Percentiles rank a stretch among this genome's conserved stretches.
phyloP scores from a whole-genome alignment of 2,113 vertebrate genomes.

The Tiliqua scincoides region DNA sequence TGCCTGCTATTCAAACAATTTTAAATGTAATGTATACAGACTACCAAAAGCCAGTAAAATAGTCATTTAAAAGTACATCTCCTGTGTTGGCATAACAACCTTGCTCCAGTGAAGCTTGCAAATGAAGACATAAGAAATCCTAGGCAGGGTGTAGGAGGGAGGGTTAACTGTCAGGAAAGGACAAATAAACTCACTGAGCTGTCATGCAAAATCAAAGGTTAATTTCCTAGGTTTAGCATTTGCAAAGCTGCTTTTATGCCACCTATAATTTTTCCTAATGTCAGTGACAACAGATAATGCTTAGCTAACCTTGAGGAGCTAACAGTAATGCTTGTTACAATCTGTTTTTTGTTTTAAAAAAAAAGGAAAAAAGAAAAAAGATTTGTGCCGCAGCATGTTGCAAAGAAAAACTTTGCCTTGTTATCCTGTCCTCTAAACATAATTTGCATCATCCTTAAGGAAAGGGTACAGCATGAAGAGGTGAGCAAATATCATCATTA shows the following conservation, averaged over 20 bases:
- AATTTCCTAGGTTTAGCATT: conserved; percentile 39
- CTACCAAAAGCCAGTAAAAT: background rate
- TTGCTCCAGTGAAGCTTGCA: conserved; percentile 2
- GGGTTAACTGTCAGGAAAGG: conserved; percentile 33
- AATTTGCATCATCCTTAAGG: conserved; percentile 42
- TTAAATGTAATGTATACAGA: conserved; percentile 26
- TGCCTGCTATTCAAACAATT: conserved; percentile 18
- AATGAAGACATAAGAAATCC: conserved; percentile 12
- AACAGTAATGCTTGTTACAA: conserved; percentile 27
- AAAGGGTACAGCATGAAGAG: background rate
- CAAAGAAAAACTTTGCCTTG: conserved; percentile 35
- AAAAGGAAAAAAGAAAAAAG: background rate
- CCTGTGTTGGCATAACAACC: conserved; percentile 13
- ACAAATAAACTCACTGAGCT: conserved; percentile 39
- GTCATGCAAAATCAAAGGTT: conserved; percentile 25
- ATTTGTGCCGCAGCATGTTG: background rate
- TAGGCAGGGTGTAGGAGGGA: background rate
- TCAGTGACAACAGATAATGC: conserved; percentile 28
- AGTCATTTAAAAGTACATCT: conserved; percentile 35
- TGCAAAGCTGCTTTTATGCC: conserved; percentile 46
- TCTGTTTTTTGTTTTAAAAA: conserved; percentile 6
- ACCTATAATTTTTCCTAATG: conserved; percentile 21
- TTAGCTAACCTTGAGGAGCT: conserved; percentile 40
- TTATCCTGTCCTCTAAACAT: conserved; percentile 58
- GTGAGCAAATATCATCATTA: background rate